A percentile compares a stretch with the other conserved stretches of the same genome.
These are phyloP conservation scores for Metridium senile DNA, from an alignment of 92 coral and sea anemone genomes.

Conservation along the genomic window DNA sequence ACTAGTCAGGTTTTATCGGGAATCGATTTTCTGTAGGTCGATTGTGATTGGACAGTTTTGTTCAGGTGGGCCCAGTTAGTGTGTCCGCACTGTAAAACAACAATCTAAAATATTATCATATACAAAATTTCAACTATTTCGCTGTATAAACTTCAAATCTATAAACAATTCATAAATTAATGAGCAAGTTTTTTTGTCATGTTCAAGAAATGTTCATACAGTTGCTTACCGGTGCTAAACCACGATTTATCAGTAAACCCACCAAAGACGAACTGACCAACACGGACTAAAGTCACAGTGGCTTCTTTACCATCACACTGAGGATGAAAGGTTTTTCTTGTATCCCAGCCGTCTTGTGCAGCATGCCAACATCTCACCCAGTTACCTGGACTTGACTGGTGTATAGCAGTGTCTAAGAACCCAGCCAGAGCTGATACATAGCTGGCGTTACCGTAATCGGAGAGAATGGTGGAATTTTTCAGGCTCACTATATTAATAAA, in stretches of 20 bases:
- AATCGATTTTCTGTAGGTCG: too few relatives aligned
- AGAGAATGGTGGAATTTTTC: conserved; percentile 12
- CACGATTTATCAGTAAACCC: conserved; percentile 36
- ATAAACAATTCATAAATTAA: too few relatives aligned
- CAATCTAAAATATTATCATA: too few relatives aligned
- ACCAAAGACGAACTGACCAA: conserved; percentile 35
- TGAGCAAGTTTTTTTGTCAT: too few relatives aligned
- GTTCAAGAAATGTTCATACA: too few relatives aligned
- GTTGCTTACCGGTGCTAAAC: conserved; percentile 4
- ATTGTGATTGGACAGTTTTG: too few relatives aligned
- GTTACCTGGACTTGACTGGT: conserved; percentile 12
- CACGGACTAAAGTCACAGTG: conserved; percentile 43
- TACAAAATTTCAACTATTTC: too few relatives aligned
- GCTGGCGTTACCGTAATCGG: background rate
- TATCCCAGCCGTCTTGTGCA: conserved; percentile 43
- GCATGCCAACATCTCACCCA: conserved; percentile 50
- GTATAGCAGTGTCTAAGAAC: conserved; percentile 6
- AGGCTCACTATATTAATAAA: background rate
- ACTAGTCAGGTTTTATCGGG: too few relatives aligned
- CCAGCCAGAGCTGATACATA: background rate
- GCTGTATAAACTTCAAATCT: too few relatives aligned
- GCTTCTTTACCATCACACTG: conserved; percentile 39
- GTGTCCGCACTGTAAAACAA: too few relatives aligned
- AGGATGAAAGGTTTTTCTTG: conserved; percentile 28
- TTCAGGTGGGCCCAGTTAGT: too few relatives aligned